Conservation (phyloP, 2,797 vertebrate species). For the Falco concolor region DNA sequence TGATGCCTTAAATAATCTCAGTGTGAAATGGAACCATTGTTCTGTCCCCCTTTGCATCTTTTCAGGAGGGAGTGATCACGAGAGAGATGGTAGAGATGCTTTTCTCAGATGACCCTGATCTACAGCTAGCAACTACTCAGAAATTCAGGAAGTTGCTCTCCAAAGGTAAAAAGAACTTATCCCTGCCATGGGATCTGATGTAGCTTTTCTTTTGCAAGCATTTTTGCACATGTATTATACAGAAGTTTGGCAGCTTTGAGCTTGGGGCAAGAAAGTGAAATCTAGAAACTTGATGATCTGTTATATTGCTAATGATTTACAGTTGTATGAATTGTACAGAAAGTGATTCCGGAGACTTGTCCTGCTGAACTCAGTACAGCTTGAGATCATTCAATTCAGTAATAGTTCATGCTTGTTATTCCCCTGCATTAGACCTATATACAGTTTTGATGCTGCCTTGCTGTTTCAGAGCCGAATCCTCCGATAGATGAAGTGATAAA, state of each 20-base stretch:
- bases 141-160: conserved; percentile 97
- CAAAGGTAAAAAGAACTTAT: conserved; percentile 81
- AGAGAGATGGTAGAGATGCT: conserved; percentile 98
- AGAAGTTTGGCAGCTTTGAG: not conserved
- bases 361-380: not conserved
- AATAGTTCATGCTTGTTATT: not conserved
- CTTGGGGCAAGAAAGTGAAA: not conserved
- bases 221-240: not conserved
- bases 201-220: not conserved
- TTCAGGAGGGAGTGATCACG: conserved; percentile 92
- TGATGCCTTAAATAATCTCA: not conserved
- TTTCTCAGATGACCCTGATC: conserved; percentile 94
- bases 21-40: not conserved
- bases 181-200: accelerated
- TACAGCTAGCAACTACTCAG: conserved; percentile 93
- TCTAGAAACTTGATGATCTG: not conserved
- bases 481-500: conserved; percentile 98
- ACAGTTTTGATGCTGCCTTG: not conserved
- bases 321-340: not conserved
- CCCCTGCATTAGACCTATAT: not conserved
- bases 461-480: conserved; percentile 90
- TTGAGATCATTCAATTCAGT: not conserved
- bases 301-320: not conserved
- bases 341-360: not conserved
- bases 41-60: not conserved